Percentiles rank a stretch among this genome's conserved stretches.
Conservation (phyloP, 1,140 invertebrate species). For the Philotrypesis tridentata region DNA sequence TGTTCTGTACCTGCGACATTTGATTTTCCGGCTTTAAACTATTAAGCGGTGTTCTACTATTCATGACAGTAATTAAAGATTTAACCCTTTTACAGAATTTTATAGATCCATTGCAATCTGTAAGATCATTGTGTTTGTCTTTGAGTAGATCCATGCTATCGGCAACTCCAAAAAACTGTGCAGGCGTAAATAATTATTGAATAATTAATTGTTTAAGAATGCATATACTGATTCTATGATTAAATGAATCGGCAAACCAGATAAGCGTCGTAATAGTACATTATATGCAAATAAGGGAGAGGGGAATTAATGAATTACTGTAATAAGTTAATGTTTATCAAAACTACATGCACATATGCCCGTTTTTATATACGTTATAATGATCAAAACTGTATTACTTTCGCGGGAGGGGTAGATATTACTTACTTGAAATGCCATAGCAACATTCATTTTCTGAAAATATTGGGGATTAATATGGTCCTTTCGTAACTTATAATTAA, state of each 20-base stretch:
- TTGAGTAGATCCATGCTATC: slow-evolving; percentile 17
- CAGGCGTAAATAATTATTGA: too few species aligned
- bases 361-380: too few species aligned
- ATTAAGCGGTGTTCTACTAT: neutral
- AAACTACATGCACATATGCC: too few species aligned
- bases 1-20: neutral
- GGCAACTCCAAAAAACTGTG: slow-evolving; percentile 42
- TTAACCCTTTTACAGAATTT: slow-evolving; percentile 17
- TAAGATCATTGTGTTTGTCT: neutral
- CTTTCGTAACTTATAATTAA: slow-evolving; percentile 36
- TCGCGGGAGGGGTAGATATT: too few species aligned
- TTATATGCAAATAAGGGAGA: too few species aligned
- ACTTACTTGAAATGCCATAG: slow-evolving; percentile 4
- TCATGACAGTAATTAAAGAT: neutral
- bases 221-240: too few species aligned
- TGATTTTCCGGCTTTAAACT: neutral
- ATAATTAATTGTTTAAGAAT: too few species aligned
- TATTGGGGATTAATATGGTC: slow-evolving; percentile 41
- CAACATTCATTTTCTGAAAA: slow-evolving; percentile 44
- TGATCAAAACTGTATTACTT: too few species aligned
- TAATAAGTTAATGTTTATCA: too few species aligned
- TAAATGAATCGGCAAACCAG: too few species aligned
- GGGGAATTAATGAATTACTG: too few species aligned
- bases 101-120: neutral
- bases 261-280: too few species aligned